Conservation (phyloP, 2,113 vertebrate species). For the Chamaetylas fuelleborni region DNA sequence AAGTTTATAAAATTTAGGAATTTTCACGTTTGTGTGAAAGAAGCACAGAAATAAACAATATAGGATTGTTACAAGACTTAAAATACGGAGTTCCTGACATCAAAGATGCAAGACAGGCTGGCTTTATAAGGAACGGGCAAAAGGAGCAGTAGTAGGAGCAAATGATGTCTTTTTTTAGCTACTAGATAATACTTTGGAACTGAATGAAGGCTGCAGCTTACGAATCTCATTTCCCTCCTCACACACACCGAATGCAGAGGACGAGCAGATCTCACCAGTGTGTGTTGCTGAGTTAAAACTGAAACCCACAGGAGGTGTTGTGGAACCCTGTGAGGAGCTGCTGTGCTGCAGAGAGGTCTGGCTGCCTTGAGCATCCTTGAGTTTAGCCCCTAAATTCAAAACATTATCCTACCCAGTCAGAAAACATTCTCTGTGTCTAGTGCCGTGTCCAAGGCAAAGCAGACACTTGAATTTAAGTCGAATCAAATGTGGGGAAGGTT, state of each 20-base stretch:
- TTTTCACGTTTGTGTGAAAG: background rate
- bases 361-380: background rate
- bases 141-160: background rate
- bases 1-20: background rate
- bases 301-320: accelerated
- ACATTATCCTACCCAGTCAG: background rate
- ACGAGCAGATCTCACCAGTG: background rate
- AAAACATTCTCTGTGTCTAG: background rate
- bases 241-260: background rate
- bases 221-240: slow-evolving; percentile 1
- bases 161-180: background rate
- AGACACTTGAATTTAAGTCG: background rate
- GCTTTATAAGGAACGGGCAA: background rate
- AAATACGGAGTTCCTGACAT: background rate
- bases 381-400: background rate
- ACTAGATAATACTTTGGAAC: background rate
- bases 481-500: slow-evolving; percentile 12
- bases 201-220: background rate
- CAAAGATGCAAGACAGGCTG: background rate
- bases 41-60: background rate
- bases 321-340: background rate
- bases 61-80: background rate
- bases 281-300: background rate
- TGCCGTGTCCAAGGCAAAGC: background rate
- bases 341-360: background rate